phyloP scores from a whole-genome alignment of 1,140 invertebrate species.

The Heliconius congener region DNA sequence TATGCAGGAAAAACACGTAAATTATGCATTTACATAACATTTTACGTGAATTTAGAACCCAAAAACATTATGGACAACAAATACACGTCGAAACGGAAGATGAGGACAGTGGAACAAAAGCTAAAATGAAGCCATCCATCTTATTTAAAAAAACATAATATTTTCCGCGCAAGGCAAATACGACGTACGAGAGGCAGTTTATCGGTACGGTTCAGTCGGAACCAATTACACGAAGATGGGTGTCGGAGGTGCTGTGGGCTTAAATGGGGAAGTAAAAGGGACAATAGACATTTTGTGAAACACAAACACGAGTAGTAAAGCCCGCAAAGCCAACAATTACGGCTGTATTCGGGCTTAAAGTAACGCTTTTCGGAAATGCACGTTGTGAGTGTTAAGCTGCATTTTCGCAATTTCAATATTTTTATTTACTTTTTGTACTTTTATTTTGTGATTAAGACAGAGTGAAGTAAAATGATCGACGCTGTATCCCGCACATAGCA shows the following conservation, averaged over 20 bases:
- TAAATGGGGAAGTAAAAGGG: constrained; percentile 14
- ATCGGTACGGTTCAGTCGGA: constrained; percentile 30
- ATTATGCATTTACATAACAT: no score
- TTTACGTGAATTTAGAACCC: no score
- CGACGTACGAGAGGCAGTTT: constrained; percentile 21
- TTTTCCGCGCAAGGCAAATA: constrained; percentile 4
- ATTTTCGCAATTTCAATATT: background rate
- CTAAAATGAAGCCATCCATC: background rate
- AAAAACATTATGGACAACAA: no score
- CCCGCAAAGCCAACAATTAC: constrained; percentile 6
- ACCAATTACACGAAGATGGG: constrained; percentile 34
- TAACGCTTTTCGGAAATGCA: constrained; percentile 3
- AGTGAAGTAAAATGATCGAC: no score
- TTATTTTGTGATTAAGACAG: no score
- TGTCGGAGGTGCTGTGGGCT: constrained; percentile 29
- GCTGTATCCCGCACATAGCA: no score
- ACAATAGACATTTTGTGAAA: no score
- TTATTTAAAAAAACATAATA: constrained; percentile 15
- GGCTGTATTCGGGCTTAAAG: background rate
- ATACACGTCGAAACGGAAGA: background rate
- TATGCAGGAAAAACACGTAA: no score
- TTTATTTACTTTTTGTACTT: background rate
- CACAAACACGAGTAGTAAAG: background rate
- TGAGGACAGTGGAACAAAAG: background rate
- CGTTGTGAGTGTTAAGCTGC: background rate